Evolutionary conservation across 2,888 invertebrate genomes (phyloP).

Genomic region (Chaetoderma sp.): DNA sequence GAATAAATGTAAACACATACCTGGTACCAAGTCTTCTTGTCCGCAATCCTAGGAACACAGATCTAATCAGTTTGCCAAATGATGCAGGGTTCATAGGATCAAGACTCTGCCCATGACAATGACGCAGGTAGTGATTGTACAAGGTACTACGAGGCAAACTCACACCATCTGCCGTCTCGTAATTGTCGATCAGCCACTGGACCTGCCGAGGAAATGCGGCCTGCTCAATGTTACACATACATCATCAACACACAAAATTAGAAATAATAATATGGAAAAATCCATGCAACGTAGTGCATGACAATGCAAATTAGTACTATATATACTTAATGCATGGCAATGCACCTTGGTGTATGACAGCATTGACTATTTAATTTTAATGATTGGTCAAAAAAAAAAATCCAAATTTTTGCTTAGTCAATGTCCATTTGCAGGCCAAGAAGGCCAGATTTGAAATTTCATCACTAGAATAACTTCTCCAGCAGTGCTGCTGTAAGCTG

Average conservation of each 20-base stretch:
- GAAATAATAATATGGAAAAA: background rate
- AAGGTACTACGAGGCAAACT: constrained; percentile 93
- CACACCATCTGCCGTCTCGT: constrained; percentile 96
- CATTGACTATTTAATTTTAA: too few relatives aligned
- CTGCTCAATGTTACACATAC: background rate
- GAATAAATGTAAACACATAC: constrained; percentile 67
- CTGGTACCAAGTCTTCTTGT: constrained; percentile 95
- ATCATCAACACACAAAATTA: background rate
- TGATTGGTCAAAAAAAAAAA: too few relatives aligned
- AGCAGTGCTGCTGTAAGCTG: too few relatives aligned
- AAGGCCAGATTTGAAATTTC: too few relatives aligned
- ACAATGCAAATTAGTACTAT: too few relatives aligned
- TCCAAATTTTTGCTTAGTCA: too few relatives aligned
- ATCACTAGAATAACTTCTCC: too few relatives aligned
- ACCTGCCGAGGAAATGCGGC: constrained; percentile 51
- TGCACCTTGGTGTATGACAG: too few relatives aligned
- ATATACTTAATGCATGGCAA: too few relatives aligned
- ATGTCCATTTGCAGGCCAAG: too few relatives aligned
- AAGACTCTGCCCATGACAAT: constrained; percentile 87
- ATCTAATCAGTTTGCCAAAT: constrained; percentile 98
- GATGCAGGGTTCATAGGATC: constrained; percentile 99
- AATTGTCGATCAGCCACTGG: constrained; percentile 94
- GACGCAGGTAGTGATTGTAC: constrained; percentile 96
- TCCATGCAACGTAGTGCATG: too few relatives aligned
- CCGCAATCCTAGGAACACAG: constrained; percentile 95